Percentiles rank a stretch among this genome's conserved stretches.
phyloP scores from a whole-genome alignment of 1,140 invertebrate species.

The Drosophila varians region DNA sequence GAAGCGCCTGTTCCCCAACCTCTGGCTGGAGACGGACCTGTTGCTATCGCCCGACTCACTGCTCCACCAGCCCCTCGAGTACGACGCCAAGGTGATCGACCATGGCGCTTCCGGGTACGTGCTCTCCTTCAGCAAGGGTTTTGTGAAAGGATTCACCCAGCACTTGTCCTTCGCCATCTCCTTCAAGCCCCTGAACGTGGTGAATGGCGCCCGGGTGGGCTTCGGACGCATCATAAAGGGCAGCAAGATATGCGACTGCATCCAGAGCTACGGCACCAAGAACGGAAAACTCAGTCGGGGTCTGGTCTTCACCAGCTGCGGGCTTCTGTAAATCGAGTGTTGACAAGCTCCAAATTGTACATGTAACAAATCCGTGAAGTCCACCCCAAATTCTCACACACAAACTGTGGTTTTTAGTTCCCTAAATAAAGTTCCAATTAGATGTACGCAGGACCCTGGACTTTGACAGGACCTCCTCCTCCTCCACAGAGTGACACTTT shows the following conservation, averaged over 20 bases:
- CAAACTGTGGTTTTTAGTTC: background rate
- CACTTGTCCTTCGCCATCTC: conserved; percentile 62
- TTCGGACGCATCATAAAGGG: conserved; percentile 65
- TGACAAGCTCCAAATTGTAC: conserved; percentile 21
- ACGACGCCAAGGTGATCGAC: conserved; percentile 66
- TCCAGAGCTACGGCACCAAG: conserved; percentile 73
- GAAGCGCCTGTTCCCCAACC: conserved; percentile 56
- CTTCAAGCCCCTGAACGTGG: conserved; percentile 64
- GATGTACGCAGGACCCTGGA: conserved; percentile 17
- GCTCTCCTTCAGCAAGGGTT: conserved; percentile 62
- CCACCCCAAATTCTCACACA: background rate
- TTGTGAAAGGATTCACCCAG: conserved; percentile 50
- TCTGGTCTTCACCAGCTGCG: conserved; percentile 55
- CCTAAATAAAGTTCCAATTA: conserved; percentile 32
- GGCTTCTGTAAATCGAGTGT: conserved; percentile 36
- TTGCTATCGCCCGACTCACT: conserved; percentile 14
- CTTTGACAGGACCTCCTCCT: conserved; percentile 13
- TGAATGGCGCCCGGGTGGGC: conserved; percentile 67
- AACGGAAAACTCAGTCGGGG: conserved; percentile 67
- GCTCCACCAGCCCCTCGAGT: conserved; percentile 49
- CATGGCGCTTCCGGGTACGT: conserved; percentile 51
- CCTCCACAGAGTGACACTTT: conserved; percentile 31
- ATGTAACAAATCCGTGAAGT: conserved; percentile 15
- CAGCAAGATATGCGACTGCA: conserved; percentile 58
- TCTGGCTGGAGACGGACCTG: conserved; percentile 72